phyloP scores from a whole-genome alignment of 1,140 invertebrate genomes.

The Drosophila guanche region DNA sequence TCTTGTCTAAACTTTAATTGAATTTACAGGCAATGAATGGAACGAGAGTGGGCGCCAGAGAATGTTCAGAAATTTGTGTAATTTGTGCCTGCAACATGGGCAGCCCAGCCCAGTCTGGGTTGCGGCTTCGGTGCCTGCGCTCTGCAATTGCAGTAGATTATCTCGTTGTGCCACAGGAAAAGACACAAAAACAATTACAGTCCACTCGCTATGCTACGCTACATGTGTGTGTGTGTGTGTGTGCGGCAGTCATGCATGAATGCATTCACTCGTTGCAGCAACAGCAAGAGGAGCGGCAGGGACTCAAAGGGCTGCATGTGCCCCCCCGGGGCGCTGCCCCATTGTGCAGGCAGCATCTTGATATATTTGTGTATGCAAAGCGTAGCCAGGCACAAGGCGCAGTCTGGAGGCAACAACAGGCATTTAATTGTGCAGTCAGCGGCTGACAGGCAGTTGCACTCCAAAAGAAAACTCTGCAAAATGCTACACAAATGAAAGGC shows the following conservation, averaged over 20 bases:
- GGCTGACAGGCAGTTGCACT: slow-evolving; percentile 38
- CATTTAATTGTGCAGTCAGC: slow-evolving; percentile 57
- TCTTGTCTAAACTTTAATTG: slow-evolving; percentile 52
- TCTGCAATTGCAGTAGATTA: slow-evolving; percentile 62
- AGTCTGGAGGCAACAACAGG: slow-evolving; percentile 8
- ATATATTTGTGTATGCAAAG: slow-evolving; percentile 46
- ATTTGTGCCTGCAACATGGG: slow-evolving; percentile 41
- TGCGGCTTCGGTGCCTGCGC: slow-evolving; percentile 7
- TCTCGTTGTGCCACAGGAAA: slow-evolving; percentile 46
- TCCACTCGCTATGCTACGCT: slow-evolving; percentile 6
- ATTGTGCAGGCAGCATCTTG: slow-evolving; percentile 58
- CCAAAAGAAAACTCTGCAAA: slow-evolving; percentile 27
- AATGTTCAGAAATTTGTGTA: slow-evolving; percentile 50
- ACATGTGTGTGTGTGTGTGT: slow-evolving; percentile 10
- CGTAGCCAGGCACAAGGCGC: slow-evolving; percentile 1
- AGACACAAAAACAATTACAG: slow-evolving; percentile 67
- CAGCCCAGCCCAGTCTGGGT: slow-evolving; percentile 34
- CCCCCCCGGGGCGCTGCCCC: slow-evolving; percentile 11
- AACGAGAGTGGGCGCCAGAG: not conserved
- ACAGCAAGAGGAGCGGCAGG: not conserved
- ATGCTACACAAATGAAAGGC: slow-evolving; percentile 10
- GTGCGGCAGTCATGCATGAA: slow-evolving; percentile 47
- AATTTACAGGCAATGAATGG: slow-evolving; percentile 22
- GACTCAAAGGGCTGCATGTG: slow-evolving; percentile 23
- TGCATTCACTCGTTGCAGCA: slow-evolving; percentile 51